A percentile compares a stretch with the other conserved stretches of the same genome.
Evolutionary conservation across 2,797 vertebrate genomes (phyloP).

Genomic region (Okamejei kenojei): DNA sequence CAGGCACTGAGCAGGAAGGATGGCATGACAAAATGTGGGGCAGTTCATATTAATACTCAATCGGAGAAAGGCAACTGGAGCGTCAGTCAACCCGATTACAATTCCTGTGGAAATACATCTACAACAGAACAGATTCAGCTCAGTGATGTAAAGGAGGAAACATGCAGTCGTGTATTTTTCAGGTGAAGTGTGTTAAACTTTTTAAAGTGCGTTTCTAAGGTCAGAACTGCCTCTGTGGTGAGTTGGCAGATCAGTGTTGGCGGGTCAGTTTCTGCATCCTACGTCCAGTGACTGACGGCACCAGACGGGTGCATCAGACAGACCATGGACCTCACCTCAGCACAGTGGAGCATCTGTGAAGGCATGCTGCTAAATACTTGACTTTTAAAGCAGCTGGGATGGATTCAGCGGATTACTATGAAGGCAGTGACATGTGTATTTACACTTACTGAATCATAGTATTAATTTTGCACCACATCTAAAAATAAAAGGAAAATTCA

Average conservation of each 20-base stretch:
- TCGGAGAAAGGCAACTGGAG: background rate
- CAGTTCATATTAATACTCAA: background rate
- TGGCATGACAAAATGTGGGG: background rate
- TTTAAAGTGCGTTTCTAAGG: background rate
- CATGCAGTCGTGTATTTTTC: background rate
- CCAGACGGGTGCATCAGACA: background rate
- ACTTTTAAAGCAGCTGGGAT: constrained; percentile 2
- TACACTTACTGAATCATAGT: background rate
- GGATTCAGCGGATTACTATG: background rate
- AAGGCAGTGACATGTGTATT: background rate
- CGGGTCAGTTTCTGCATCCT: background rate
- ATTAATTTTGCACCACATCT: background rate
- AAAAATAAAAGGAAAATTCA: background rate
- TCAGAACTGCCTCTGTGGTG: background rate
- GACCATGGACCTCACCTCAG: background rate
- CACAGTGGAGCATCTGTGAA: background rate
- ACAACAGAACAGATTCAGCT: background rate
- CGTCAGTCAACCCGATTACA: background rate
- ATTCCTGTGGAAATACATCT: background rate
- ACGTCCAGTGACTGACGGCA: background rate
- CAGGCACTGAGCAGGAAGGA: background rate
- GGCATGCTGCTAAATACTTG: background rate
- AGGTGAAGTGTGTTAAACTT: background rate
- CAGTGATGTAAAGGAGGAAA: background rate
- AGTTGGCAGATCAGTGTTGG: constrained; percentile 18